These are phyloP conservation scores for Urocolius indicus DNA, from an alignment of 2,113 vertebrate species.

Conservation along the genomic window DNA sequence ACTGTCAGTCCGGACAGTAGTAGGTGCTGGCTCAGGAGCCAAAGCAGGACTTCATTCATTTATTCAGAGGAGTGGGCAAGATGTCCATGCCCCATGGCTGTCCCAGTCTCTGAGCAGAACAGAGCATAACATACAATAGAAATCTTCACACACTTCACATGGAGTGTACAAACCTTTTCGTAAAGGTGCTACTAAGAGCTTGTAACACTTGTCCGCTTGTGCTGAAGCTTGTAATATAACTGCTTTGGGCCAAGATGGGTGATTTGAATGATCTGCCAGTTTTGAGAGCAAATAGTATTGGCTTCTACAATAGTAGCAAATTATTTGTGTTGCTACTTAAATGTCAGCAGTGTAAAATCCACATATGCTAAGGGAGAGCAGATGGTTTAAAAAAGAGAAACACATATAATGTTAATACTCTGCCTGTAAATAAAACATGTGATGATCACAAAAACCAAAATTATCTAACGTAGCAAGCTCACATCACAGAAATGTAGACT, in stretches of 20 bases:
- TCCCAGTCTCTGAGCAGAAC: not conserved
- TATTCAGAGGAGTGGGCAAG: not conserved
- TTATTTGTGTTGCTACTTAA: not conserved
- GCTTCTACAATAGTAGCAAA: not conserved
- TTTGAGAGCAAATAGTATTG: not conserved
- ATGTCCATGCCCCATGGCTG: accelerated
- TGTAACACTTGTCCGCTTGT: accelerated
- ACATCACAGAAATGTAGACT: not conserved
- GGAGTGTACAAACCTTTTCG: not conserved
- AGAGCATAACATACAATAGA: not conserved
- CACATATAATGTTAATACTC: not conserved
- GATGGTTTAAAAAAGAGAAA: not conserved
- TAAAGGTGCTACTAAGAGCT: not conserved
- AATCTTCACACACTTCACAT: accelerated
- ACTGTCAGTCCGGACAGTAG: not conserved
- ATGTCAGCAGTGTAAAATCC: not conserved
- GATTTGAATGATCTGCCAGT: not conserved
- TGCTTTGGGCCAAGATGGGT: not conserved
- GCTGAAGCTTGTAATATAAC: not conserved
- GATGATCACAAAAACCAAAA: not conserved
- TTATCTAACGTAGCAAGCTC: not conserved
- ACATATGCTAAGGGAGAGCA: not conserved
- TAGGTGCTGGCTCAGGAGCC: not conserved
- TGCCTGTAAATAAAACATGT: not conserved
- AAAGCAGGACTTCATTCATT: not conserved